Evolutionary conservation across 2,113 vertebrate genomes (phyloP).

Genomic region (Ochotona princeps): DNA sequence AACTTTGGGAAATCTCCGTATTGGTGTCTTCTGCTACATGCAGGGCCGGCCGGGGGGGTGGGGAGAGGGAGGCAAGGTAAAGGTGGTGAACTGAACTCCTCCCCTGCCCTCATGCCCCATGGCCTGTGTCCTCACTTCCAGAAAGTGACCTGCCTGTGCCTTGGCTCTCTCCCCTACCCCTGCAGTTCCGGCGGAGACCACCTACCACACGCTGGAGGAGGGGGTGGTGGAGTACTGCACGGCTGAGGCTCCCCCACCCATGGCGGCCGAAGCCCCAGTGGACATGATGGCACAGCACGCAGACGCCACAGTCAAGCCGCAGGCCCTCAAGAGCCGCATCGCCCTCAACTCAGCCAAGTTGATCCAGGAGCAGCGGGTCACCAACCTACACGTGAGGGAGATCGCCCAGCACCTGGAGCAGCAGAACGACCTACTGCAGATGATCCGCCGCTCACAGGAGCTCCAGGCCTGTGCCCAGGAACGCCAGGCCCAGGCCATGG

Average conservation of each 20-base stretch:
- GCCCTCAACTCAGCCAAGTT: conserved; percentile 97
- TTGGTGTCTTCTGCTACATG: neutral
- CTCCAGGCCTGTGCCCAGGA: conserved; percentile 97
- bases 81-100: neutral
- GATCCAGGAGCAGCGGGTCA: conserved; percentile 97
- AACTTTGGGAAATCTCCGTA: neutral
- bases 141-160: conserved; percentile 46
- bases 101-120: neutral
- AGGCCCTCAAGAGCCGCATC: conserved; percentile 96
- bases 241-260: conserved; percentile 88
- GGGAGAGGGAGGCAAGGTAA: neutral
- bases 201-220: conserved; percentile 94
- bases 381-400: conserved; percentile 96
- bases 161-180: conserved; percentile 69
- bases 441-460: conserved; percentile 96
- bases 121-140: neutral
- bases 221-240: conserved; percentile 98
- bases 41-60: too few relatives aligned
- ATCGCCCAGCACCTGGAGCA: conserved; percentile 97
- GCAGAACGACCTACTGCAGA: conserved; percentile 96
- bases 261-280: conserved; percentile 89
- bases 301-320: conserved; percentile 91
- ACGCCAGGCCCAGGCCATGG: conserved; percentile 96
- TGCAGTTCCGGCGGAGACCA: conserved; percentile 91
- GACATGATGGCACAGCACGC: conserved; percentile 91